Conservation (phyloP, 2,797 vertebrate genomes). For the Heliangelus exortis region DNA sequence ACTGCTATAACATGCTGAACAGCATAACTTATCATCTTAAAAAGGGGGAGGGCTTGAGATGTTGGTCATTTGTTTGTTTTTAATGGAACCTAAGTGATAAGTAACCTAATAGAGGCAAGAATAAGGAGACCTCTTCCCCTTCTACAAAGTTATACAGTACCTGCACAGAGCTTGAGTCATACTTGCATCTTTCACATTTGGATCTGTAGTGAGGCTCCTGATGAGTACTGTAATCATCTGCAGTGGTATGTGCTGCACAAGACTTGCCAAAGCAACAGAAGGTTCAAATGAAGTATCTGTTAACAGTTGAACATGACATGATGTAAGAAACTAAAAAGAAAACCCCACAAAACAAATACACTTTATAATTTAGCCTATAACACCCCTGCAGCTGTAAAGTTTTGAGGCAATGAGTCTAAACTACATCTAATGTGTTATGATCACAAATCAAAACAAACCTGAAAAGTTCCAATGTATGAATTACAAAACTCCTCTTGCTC, state of each 20-base stretch:
- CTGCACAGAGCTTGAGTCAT: slow-evolving; percentile 99
- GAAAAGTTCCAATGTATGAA: not conserved
- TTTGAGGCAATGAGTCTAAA: not conserved
- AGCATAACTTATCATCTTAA: not conserved
- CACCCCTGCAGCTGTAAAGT: not conserved
- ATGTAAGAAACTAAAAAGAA: not conserved
- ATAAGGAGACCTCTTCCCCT: not conserved
- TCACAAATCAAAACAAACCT: not conserved
- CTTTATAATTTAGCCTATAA: not conserved
- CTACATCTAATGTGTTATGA: not conserved
- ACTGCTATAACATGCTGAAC: not conserved
- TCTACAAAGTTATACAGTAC: slow-evolving; percentile 71
- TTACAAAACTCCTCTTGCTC: not conserved
- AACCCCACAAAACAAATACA: not conserved
- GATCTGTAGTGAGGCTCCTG: slow-evolving; percentile 97
- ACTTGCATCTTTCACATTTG: slow-evolving; percentile 95
- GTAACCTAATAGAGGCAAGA: not conserved
- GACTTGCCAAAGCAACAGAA: slow-evolving; percentile 93
- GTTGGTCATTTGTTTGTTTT: not conserved
- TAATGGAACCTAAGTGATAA: not conserved
- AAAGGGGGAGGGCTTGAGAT: too few relatives aligned
- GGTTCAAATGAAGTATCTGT: slow-evolving; percentile 93
- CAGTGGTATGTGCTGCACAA: slow-evolving; percentile 97
- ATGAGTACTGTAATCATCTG: slow-evolving; percentile 99
- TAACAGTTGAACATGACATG: not conserved